Evolutionary conservation across 2,888 invertebrate genomes (phyloP).

Genomic region (Lepas anatifera): DNA sequence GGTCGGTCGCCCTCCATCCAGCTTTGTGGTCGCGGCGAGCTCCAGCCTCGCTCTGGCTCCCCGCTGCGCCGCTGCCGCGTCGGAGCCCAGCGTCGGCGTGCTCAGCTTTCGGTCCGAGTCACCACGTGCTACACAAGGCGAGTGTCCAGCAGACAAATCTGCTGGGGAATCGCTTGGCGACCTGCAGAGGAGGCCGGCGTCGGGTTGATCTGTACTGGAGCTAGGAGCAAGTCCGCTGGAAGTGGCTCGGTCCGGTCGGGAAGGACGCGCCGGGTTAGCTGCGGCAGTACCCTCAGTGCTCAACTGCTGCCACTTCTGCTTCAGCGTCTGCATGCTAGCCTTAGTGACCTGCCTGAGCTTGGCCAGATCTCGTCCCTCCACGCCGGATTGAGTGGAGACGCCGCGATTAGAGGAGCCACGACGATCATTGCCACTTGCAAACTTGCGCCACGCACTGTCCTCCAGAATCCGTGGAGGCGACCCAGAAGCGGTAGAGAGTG

Average conservation of each 20-base stretch:
- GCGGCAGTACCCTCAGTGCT: conserved; percentile 17
- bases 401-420: too few species aligned
- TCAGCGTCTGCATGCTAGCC: conserved; percentile 31
- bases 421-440: too few species aligned
- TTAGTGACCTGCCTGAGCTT: background rate
- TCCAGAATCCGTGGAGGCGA: background rate
- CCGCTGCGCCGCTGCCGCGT: conserved; percentile 4
- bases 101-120: background rate
- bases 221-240: conserved; percentile 1
- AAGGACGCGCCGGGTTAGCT: conserved; percentile 17
- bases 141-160: background rate
- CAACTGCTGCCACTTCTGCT: conserved; percentile 32
- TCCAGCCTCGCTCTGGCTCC: too few species aligned
- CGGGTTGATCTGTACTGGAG: conserved; percentile 16
- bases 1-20: conserved; percentile 24
- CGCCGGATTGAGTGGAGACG: background rate
- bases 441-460: background rate
- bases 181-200: too few species aligned
- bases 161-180: background rate
- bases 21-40: conserved; percentile 25
- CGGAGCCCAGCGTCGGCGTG: background rate
- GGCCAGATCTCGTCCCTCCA: conserved; percentile 21
- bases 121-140: background rate
- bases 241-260: background rate
- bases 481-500: background rate